Conservation (phyloP, 1,140 invertebrate genomes). For the Cheumatopsyche charites region DNA sequence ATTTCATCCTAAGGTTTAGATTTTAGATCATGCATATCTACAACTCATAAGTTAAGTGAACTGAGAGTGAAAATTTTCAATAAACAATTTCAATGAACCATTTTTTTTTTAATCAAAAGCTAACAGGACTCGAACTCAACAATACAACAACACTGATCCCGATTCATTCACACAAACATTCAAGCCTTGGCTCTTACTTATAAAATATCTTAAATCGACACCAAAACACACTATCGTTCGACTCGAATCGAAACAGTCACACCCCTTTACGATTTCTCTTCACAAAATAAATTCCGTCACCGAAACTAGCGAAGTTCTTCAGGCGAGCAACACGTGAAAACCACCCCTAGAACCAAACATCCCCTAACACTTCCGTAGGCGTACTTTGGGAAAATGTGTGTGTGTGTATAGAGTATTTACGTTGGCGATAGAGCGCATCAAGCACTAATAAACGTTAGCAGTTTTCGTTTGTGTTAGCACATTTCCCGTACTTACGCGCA, state of each 20-base stretch:
- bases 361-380: neutral
- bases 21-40: too few species aligned
- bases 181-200: too few species aligned
- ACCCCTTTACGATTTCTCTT: neutral
- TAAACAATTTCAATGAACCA: too few species aligned
- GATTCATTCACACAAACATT: too few species aligned
- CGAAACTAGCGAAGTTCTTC: neutral
- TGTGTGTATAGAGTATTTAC: conserved; percentile 13
- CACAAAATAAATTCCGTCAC: too few species aligned
- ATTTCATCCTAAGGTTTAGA: too few species aligned
- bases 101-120: too few species aligned
- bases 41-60: too few species aligned
- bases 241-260: neutral
- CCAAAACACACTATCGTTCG: neutral
- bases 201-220: too few species aligned
- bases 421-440: conserved; percentile 37
- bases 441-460: conserved; percentile 40
- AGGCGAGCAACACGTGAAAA: conserved; percentile 30
- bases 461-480: conserved; percentile 43
- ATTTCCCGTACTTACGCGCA: conserved; percentile 37
- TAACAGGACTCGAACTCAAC: too few species aligned
- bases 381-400: neutral
- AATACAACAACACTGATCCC: too few species aligned
- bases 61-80: too few species aligned
- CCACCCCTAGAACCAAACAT: neutral